phyloP scores from a whole-genome alignment of 2,888 invertebrate genomes.

The Prenolepis imparis region DNA sequence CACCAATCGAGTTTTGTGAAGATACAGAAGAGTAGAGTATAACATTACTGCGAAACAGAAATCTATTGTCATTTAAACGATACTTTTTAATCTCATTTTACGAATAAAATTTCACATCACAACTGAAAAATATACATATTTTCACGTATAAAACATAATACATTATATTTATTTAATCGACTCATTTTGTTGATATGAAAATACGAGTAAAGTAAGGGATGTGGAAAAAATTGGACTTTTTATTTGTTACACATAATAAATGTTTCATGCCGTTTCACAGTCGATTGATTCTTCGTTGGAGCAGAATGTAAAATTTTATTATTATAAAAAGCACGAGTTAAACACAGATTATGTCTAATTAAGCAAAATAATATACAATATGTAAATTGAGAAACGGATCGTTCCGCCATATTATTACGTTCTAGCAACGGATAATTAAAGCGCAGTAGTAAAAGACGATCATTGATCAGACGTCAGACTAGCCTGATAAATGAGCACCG shows the following conservation, averaged over 20 bases:
- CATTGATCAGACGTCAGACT: slow-evolving; percentile 58
- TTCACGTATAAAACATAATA: not conserved
- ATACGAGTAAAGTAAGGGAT: not conserved
- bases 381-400: slow-evolving; percentile 30
- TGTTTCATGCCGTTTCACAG: not conserved
- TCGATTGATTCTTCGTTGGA: slow-evolving; percentile 9
- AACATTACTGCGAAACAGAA: slow-evolving; percentile 18
- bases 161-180: slow-evolving; percentile 13
- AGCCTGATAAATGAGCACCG: slow-evolving; percentile 58
- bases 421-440: slow-evolving; percentile 29
- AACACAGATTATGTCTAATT: not conserved
- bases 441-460: slow-evolving; percentile 50
- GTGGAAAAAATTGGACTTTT: slow-evolving; percentile 27
- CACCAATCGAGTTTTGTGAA: slow-evolving; percentile 22
- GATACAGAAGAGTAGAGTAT: not conserved
- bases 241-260: slow-evolving; percentile 10
- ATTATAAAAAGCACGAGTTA: slow-evolving; percentile 4
- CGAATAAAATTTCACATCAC: not conserved
- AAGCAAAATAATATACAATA: slow-evolving; percentile 3
- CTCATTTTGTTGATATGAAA: not conserved
- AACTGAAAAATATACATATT: not conserved
- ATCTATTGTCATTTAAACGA: not conserved
- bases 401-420: slow-evolving; percentile 19
- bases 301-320: slow-evolving; percentile 13
- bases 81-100: not conserved